A percentile compares a stretch with the other conserved stretches of the same genome.
These are phyloP conservation scores for Cassiopea andromeda DNA, from an alignment of 30 jellyfish, hydroid and myxozoan genomes.

Conservation along the genomic window DNA sequence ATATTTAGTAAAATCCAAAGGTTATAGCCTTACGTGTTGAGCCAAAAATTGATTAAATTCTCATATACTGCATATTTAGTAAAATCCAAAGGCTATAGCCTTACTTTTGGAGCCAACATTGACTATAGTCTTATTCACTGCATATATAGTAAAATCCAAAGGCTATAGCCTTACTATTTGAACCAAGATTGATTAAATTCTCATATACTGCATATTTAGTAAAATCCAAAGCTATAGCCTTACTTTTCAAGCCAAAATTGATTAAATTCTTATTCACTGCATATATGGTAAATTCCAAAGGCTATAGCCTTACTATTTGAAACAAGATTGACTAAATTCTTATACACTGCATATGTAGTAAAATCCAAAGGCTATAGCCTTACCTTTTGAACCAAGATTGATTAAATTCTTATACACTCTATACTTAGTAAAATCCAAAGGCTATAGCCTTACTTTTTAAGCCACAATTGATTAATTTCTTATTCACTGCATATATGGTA, in stretches of 20 bases:
- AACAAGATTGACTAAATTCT: not conserved
- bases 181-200: not conserved
- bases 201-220: no score
- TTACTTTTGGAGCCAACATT: not conserved
- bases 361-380: conserved; percentile 2
- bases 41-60: not conserved
- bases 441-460: no score
- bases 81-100: conserved; percentile 9
- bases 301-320: conserved; percentile 8
- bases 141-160: not conserved
- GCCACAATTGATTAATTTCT: no score
- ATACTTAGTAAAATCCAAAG: no score
- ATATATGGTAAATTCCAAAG: not conserved
- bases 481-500: no score
- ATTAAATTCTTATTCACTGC: not conserved
- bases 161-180: conserved; percentile 23
- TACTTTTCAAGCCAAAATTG: not conserved
- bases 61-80: not conserved
- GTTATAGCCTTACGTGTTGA: not conserved
- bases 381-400: conserved; percentile 14
- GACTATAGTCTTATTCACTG: not conserved
- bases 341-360: not conserved
- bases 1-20: not conserved
- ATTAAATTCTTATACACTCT: no score
- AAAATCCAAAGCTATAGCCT: no score